Evolutionary conservation across 2,113 vertebrate species (phyloP).

Genomic region (Cottus gobio): DNA sequence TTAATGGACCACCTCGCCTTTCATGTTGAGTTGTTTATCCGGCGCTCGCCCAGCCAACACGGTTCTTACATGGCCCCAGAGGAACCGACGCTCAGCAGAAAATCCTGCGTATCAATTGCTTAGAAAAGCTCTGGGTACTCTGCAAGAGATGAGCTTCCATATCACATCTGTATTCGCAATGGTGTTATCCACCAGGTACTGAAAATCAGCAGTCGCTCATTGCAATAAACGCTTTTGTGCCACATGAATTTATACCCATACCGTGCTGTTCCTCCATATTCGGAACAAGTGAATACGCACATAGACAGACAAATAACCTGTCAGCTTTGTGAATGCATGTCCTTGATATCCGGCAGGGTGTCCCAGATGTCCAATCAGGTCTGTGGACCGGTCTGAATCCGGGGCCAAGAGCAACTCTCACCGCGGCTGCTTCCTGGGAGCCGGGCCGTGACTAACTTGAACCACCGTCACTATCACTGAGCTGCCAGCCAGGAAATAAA

Average conservation of each 20-base stretch:
- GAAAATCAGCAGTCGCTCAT: background rate
- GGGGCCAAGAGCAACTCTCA: slow-evolving; percentile 59
- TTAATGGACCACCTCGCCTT: slow-evolving; percentile 60
- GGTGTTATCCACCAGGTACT: background rate
- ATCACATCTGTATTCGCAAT: background rate
- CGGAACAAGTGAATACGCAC: slow-evolving; percentile 24
- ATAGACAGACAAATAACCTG: slow-evolving; percentile 33
- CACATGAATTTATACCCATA: background rate
- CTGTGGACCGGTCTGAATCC: slow-evolving; percentile 35
- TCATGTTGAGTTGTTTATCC: slow-evolving; percentile 59
- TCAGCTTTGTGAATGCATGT: slow-evolving; percentile 54
- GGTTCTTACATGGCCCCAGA: slow-evolving; percentile 29
- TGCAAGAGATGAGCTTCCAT: background rate
- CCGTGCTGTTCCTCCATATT: background rate
- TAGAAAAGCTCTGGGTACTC: background rate
- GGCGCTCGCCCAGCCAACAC: slow-evolving; percentile 27
- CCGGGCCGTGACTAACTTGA: slow-evolving; percentile 73
- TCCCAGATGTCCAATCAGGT: slow-evolving; percentile 43
- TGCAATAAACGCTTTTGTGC: slow-evolving; percentile 6
- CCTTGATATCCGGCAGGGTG: slow-evolving; percentile 55
- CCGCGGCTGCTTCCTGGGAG: slow-evolving; percentile 52
- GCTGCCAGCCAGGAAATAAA: slow-evolving; percentile 70
- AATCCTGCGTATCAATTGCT: background rate
- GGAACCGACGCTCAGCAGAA: slow-evolving; percentile 40
- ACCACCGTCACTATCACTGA: slow-evolving; percentile 53